Evolutionary conservation across 35 echinoderm and acorn worm genomes (phyloP).

Genomic region (Acanthaster planci): DNA sequence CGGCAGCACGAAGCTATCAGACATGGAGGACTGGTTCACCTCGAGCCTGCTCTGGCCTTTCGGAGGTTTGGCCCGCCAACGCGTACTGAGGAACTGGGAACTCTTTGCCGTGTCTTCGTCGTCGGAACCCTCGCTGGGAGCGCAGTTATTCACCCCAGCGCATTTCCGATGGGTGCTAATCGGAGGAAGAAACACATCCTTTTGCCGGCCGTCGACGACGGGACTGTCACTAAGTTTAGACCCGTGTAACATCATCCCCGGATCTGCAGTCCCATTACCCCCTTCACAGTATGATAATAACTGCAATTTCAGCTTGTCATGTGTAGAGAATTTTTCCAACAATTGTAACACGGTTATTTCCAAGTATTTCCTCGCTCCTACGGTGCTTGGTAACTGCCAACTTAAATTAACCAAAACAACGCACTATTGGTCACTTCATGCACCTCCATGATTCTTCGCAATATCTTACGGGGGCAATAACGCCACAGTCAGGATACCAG

Average conservation of each 20-base stretch:
- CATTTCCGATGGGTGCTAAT: background rate
- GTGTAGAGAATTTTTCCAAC: background rate
- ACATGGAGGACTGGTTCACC: conserved; percentile 58
- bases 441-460: too few relatives aligned
- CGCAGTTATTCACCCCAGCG: background rate
- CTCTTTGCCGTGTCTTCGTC: background rate
- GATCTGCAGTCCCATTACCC: background rate
- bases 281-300: background rate
- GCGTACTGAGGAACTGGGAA: background rate
- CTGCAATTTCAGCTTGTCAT: background rate
- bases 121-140: background rate
- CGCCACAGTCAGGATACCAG: too few relatives aligned
- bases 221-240: background rate
- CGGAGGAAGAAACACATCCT: background rate
- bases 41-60: background rate
- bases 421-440: background rate
- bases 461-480: too few relatives aligned
- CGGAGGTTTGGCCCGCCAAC: background rate
- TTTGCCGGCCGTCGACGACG: background rate
- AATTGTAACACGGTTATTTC: background rate
- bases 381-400: background rate
- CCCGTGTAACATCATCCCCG: background rate
- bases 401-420: background rate
- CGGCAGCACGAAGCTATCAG: conserved; percentile 52
- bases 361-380: background rate